Evolutionary conservation across 2,113 vertebrate species (phyloP).

Genomic region (Zootoca vivipara): DNA sequence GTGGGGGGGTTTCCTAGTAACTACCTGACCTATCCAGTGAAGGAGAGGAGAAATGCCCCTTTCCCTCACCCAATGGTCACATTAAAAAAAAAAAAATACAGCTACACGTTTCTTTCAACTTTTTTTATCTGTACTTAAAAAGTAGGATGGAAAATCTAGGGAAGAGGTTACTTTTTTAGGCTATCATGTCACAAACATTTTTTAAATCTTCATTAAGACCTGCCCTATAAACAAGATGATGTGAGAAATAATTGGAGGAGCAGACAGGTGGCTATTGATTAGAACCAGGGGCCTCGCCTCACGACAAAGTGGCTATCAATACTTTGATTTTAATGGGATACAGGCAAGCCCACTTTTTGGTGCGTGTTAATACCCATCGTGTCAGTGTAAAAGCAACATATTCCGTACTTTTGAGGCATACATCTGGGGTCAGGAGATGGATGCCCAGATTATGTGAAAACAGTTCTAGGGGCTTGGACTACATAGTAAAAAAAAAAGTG

Average conservation of each 20-base stretch:
- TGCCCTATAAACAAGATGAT: conserved; percentile 72
- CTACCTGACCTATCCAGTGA: conserved; percentile 56
- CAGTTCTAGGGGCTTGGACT: conserved; percentile 90
- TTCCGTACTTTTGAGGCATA: conserved; percentile 77
- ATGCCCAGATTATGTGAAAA: conserved; percentile 93
- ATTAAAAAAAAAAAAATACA: conserved; percentile 17
- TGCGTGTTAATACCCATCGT: conserved; percentile 73
- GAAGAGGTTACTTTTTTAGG: conserved; percentile 77
- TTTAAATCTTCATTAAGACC: conserved; percentile 72
- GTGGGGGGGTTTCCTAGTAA: conserved; percentile 69
- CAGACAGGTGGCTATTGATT: conserved; percentile 60
- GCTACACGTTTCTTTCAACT: conserved; percentile 76
- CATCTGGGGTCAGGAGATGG: conserved; percentile 89
- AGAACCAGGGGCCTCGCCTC: conserved; percentile 59
- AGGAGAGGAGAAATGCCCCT: conserved; percentile 59
- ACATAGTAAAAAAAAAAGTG: conserved; percentile 88
- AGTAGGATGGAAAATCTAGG: conserved; percentile 80
- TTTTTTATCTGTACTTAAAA: conserved; percentile 81
- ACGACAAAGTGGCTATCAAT: conserved; percentile 70
- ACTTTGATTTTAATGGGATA: conserved; percentile 70
- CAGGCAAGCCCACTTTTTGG: conserved; percentile 74
- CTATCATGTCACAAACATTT: conserved; percentile 79
- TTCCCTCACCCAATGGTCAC: conserved; percentile 63
- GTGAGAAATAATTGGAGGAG: conserved; percentile 50
- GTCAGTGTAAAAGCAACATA: conserved; percentile 73